Evolutionary conservation across 2,797 vertebrate genomes (phyloP), one percentile per base, ranked within the genome.

Genomic region (Acrossocheilus wenchowensis): DNA sequence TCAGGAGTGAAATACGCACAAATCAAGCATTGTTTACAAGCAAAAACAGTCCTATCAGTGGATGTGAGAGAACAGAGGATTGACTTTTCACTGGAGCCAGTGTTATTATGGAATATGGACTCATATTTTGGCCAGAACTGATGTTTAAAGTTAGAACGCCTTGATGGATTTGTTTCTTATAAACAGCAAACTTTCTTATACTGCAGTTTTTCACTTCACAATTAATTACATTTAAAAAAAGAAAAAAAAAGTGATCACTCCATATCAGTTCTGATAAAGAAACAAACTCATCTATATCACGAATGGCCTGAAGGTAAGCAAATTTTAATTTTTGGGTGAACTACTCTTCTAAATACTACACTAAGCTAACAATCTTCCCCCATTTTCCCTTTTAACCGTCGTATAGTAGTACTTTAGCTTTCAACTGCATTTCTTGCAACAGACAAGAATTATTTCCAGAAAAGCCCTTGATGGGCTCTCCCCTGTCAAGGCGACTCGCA

Each of bases 391-490:
- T 79, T 79, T 62, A 26, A 43, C 4, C 54, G n/a, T 77, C 5
- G 19, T 54, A 43, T 45, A 62, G 52, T 78, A 10, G n/a, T 62
- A 78, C 26, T 50, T 50, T 64, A 48, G 62, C 41, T 50, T 48
- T 21, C 30, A 39, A 39, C 21, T 14, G 15, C 36, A 30, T 64
- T 74, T 14, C 19, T 62, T 39, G 26, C 71, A 74, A 62, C 12
- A 4, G 39, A 48, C 26, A 30, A 50, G 30, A 19, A 50, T 84
- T 39, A 12, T 66, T 64, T n/a, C 8, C 26, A 34, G 80, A 71
- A 72, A 83, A 60, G 41, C 75, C 30, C 6, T 77, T 26, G 36
- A 41, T 81, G 60, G 77, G 69, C 34, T 87, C 17, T 72, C 48
- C 48, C 69, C 71, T 14, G 39, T 60, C 41, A 48, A 68, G 68